Evolutionary conservation across 23 tunicate genomes (phyloP), one percentile per base, ranked within the genome.

Genomic region (Oikopleura albicans): DNA sequence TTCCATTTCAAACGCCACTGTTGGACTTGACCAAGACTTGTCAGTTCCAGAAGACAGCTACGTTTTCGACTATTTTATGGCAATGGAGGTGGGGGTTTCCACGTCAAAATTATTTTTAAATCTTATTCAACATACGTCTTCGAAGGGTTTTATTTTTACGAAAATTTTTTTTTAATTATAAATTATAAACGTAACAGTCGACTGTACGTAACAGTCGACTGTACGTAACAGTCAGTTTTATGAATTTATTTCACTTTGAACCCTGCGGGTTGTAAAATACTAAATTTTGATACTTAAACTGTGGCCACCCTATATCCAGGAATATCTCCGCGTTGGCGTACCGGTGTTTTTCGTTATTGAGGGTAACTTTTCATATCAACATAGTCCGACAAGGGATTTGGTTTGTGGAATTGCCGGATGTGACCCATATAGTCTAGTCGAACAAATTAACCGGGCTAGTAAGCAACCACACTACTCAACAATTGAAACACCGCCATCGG

Each of bases 331-430:
- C 1, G 98, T 93, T 35, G 98, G 98, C 37, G 91, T 88, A 2
- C 98, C 98, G 0, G 98, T 93, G 28, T 93, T 89, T 85, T 93
- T 93, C 84, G 98, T 93, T 16, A 87, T 92, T 0, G 90, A 88
- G 86, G 59, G 59, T 8, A 49, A 49, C 8, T 49, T 8, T 22
- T 22, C 59, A 49, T 49, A 8, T 49, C 59, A 49, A 8, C 8
- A 49, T 8, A 22, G 22, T 8, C 16, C 8, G 59, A 8, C 22
- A 8, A 8, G 16, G 22, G 22, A 49, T 49, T 22, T 49, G 59
- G 22, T 49, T 22, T 49, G 59, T 22, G 59, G 59, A 49, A 49
- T 22, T 8, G 8, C 59, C 22, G 59, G 59, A 8, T 49, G 59
- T 22, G 59, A 49, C 22, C 22, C 22, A 22, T 49, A 8, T 49